phyloP scores from a whole-genome alignment of 2,797 vertebrate genomes.

The Rhodeus uyekii region DNA sequence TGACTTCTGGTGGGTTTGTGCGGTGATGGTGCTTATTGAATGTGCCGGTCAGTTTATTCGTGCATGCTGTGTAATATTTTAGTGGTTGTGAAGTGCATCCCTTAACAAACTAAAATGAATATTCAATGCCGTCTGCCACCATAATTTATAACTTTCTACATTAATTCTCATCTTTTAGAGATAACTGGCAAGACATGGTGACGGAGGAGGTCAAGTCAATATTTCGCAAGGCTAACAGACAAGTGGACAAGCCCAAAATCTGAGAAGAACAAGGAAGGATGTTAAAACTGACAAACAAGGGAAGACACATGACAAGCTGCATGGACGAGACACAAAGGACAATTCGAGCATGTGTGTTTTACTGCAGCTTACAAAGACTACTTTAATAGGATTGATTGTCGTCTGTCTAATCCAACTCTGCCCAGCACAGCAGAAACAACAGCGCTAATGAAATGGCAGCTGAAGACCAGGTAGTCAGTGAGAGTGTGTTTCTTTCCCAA shows the following conservation, averaged over 20 bases:
- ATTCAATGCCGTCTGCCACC: not conserved
- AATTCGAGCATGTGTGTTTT: constrained; percentile 55
- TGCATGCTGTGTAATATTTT: not conserved
- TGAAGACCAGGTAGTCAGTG: constrained; percentile 53
- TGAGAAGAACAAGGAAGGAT: constrained; percentile 55
- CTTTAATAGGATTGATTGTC: constrained; percentile 81
- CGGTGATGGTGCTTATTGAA: constrained; percentile 10
- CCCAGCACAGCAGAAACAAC: constrained; percentile 76
- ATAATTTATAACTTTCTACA: constrained; percentile 2
- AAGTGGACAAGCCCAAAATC: constrained; percentile 73
- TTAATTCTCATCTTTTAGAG: constrained; percentile 61
- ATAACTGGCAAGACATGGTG: constrained; percentile 82
- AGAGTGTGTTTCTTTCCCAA: constrained; percentile 52
- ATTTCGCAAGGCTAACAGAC: constrained; percentile 79
- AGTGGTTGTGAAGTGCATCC: not conserved
- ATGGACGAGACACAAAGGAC: constrained; percentile 53
- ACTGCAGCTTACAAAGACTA: constrained; percentile 72
- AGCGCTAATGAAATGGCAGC: constrained; percentile 78
- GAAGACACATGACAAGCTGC: constrained; percentile 32
- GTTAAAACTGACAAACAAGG: constrained; percentile 38
- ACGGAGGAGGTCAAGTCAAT: constrained; percentile 79
- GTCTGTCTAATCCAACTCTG: constrained; percentile 76
- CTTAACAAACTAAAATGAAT: not conserved
- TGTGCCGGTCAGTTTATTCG: not conserved
- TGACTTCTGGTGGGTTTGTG: constrained; percentile 26